These are phyloP conservation scores for Trisateles emortualis DNA, from an alignment of 2,888 invertebrate species.

Conservation along the genomic window DNA sequence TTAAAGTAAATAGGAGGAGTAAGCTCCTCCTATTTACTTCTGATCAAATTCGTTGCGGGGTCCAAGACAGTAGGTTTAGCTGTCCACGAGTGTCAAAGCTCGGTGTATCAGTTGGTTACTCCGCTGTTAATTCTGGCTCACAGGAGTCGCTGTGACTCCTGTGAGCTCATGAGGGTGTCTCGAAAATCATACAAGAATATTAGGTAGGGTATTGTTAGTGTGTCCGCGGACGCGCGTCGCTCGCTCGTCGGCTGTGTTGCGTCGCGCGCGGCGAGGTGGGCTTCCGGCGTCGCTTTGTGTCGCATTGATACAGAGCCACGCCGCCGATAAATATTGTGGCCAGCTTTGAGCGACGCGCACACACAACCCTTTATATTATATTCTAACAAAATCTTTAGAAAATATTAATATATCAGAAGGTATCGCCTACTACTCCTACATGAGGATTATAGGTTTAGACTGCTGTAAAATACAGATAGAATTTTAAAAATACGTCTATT, in stretches of 20 bases:
- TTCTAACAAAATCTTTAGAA: conserved; percentile 19
- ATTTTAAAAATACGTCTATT: too few species aligned
- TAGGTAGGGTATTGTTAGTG: background rate
- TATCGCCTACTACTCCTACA: background rate
- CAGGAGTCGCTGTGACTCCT: too few species aligned
- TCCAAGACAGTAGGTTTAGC: too few species aligned
- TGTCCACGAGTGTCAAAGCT: too few species aligned
- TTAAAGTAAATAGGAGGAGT: too few species aligned
- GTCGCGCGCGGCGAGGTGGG: conserved; percentile 72
- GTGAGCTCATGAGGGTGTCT: too few species aligned
- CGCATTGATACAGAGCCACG: conserved; percentile 80
- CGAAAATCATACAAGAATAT: background rate
- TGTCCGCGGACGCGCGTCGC: conserved; percentile 47
- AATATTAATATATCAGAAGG: conserved; percentile 8
- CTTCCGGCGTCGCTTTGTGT: conserved; percentile 83
- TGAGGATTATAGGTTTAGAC: too few species aligned
- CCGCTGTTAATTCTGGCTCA: too few species aligned
- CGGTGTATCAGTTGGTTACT: too few species aligned
- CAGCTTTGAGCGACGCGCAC: conserved; percentile 65
- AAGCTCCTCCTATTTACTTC: too few species aligned
- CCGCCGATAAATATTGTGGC: conserved; percentile 86
- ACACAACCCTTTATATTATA: conserved; percentile 37
- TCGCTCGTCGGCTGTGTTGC: conserved; percentile 20
- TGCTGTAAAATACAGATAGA: too few species aligned
- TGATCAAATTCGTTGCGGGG: too few species aligned